Percentiles rank a stretch among this genome's conserved stretches.
phyloP scores from a whole-genome alignment of 2,797 vertebrate genomes.

The Etheostoma perlongum region DNA sequence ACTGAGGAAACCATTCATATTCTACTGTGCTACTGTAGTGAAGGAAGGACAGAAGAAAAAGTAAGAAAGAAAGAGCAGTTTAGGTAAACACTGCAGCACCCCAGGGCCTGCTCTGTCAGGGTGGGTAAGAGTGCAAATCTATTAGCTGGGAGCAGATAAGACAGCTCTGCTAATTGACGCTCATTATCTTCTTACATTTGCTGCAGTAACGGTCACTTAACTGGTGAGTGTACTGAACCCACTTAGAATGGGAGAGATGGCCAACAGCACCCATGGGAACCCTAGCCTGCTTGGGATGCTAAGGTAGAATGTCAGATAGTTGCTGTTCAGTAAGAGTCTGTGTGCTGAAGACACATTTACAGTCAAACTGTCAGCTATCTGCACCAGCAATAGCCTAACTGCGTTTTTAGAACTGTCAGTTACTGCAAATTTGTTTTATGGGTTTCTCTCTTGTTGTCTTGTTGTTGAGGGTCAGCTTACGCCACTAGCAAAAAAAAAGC shows the following conservation, averaged over 20 bases:
- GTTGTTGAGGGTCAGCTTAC: neutral
- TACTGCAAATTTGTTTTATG: neutral
- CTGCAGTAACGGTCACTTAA: conserved; percentile 32
- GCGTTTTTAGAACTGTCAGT: neutral
- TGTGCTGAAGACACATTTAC: neutral
- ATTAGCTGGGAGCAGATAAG: conserved; percentile 45
- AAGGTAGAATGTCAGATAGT: conserved; percentile 15
- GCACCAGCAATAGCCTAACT: neutral
- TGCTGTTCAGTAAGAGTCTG: neutral
- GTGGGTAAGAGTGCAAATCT: conserved; percentile 45
- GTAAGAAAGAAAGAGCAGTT: conserved; percentile 3
- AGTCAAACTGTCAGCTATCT: neutral
- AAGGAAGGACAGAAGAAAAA: neutral
- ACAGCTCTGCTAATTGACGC: conserved; percentile 54
- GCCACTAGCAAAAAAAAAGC: neutral
- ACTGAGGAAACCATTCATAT: conserved; percentile 12
- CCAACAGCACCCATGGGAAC: conserved; percentile 25
- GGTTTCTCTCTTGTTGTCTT: neutral
- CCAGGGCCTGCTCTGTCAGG: conserved; percentile 24
- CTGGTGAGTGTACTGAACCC: conserved; percentile 35
- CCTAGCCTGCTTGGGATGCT: conserved; percentile 11
- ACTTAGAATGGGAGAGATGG: conserved; percentile 22
- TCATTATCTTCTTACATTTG: conserved; percentile 50
- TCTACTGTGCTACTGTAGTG: neutral
- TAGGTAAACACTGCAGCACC: conserved; percentile 41